These are phyloP conservation scores for Zalophus californianus DNA, from an alignment of 2,797 vertebrate species.

Conservation along the genomic window DNA sequence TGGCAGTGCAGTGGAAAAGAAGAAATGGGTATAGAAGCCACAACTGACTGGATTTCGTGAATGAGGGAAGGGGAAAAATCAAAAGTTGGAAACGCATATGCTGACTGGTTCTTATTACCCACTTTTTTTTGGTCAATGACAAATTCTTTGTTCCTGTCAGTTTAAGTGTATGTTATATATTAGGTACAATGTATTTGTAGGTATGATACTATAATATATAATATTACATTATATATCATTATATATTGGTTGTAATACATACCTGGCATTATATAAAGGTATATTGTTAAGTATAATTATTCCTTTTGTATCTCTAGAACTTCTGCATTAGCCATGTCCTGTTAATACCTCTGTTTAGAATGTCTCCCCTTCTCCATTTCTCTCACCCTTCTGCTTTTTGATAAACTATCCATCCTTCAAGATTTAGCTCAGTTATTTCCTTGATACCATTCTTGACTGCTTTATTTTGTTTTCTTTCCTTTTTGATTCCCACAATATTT, in stretches of 20 bases:
- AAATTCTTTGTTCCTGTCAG: not conserved
- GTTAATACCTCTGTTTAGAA: not conserved
- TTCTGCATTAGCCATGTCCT: not conserved
- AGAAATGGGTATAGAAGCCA: not conserved
- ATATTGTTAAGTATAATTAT: not conserved
- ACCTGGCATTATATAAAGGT: not conserved
- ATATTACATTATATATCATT: not conserved
- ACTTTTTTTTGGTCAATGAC: not conserved
- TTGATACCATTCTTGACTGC: not conserved
- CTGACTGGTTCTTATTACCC: not conserved
- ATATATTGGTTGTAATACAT: not conserved
- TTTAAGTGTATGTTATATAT: not conserved
- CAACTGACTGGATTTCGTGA: not conserved
- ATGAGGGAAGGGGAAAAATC: not conserved
- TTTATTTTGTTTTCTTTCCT: constrained; percentile 24
- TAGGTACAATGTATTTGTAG: not conserved
- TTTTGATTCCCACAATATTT: not conserved
- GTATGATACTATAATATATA: not conserved
- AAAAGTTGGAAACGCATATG: not conserved
- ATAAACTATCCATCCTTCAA: not conserved
- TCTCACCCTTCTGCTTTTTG: not conserved
- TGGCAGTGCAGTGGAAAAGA: not conserved
- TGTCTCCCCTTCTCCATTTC: not conserved
- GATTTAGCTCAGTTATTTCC: not conserved
- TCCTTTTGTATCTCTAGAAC: not conserved